Conservation (phyloP, 2,113 vertebrate species). For the Macquaria ambigua region DNA sequence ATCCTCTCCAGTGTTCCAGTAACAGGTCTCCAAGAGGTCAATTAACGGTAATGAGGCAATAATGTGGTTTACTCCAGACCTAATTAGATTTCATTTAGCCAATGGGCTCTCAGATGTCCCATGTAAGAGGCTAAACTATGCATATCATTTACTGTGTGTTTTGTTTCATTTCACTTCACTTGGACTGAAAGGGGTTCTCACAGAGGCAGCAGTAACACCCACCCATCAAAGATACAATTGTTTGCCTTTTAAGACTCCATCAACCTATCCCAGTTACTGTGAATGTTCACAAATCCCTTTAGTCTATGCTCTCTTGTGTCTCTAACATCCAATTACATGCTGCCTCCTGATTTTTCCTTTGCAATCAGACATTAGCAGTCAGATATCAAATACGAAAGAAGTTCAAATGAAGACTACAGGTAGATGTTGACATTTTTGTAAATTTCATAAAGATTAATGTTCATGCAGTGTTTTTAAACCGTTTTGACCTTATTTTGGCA, state of each 20-base stretch:
- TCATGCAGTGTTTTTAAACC: neutral
- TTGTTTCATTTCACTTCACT: conserved; percentile 68
- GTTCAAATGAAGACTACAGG: neutral
- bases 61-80: conserved; percentile 81
- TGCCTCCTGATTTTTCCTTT: conserved; percentile 15
- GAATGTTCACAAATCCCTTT: conserved; percentile 49
- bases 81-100: conserved; percentile 82
- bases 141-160: conserved; percentile 73
- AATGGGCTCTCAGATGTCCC: conserved; percentile 78
- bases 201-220: conserved; percentile 30
- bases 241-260: conserved; percentile 50
- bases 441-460: neutral
- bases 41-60: conserved; percentile 84
- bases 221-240: conserved; percentile 42
- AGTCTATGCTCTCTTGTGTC: conserved; percentile 9
- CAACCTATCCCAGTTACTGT: conserved; percentile 29
- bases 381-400: conserved; percentile 12
- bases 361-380: conserved; percentile 14
- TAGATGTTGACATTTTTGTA: conserved; percentile 7
- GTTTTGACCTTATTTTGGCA: neutral
- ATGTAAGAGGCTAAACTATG: conserved; percentile 74
- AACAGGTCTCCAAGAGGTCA: conserved; percentile 86
- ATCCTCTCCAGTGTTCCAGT: conserved; percentile 82
- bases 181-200: conserved; percentile 48
- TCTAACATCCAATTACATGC: conserved; percentile 44